Evolutionary conservation across 1,140 invertebrate species (phyloP).

Genomic region (Diprion similis): DNA sequence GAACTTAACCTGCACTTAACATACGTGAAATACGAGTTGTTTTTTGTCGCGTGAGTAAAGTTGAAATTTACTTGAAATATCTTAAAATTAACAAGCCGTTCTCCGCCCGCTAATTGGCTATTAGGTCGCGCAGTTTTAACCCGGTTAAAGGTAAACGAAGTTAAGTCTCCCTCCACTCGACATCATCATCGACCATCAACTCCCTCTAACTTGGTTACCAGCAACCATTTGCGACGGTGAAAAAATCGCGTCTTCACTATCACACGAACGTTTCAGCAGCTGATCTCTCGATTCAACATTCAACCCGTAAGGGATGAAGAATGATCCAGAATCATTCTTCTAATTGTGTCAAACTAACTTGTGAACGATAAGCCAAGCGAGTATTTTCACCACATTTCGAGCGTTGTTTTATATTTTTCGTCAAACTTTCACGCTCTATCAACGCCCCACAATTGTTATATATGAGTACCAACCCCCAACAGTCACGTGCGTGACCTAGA

Average conservation of each 20-base stretch:
- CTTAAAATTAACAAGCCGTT: not conserved
- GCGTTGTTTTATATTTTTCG: not conserved
- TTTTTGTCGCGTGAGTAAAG: no score
- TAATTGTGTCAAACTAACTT: no score
- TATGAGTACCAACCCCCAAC: not conserved
- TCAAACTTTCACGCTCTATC: not conserved
- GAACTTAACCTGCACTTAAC: no score
- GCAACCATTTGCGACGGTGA: not conserved
- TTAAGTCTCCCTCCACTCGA: not conserved
- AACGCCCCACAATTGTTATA: not conserved
- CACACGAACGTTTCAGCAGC: no score
- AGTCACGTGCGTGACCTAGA: not conserved
- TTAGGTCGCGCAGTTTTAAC: not conserved
- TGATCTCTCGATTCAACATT: no score
- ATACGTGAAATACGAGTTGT: no score
- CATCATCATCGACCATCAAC: not conserved
- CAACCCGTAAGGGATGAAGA: no score
- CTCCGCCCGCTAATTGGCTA: not conserved
- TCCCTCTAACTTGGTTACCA: not conserved
- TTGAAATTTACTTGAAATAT: no score
- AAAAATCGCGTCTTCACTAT: no score
- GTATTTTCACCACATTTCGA: no score
- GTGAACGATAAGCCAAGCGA: no score
- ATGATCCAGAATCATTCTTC: no score
- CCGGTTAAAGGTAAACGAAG: not conserved